Percentiles rank a stretch among this genome's conserved stretches.
phyloP scores from a whole-genome alignment of 1,140 invertebrate genomes.

The Dufourea novaeangliae region DNA sequence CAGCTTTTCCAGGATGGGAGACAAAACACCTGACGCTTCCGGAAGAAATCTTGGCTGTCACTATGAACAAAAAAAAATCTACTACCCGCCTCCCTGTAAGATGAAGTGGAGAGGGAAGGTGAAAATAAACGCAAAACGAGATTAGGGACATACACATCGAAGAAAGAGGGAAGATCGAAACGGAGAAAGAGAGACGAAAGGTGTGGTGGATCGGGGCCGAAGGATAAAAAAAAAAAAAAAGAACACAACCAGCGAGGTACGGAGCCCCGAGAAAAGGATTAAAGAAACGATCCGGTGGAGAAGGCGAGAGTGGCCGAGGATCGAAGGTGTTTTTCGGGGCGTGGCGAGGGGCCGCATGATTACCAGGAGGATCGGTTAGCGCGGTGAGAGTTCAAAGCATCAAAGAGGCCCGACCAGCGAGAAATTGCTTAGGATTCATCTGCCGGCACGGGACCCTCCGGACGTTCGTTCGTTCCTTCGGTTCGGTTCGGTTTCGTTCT shows the following conservation, averaged over 20 bases:
- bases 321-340: conserved; percentile 81
- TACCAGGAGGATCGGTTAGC: conserved; percentile 81
- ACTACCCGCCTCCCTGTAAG: too few relatives aligned
- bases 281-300: conserved; percentile 38
- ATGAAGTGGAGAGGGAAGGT: not conserved
- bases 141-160: not conserved
- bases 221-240: conserved; percentile 12
- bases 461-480: conserved; percentile 16
- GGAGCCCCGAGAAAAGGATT: conserved; percentile 31
- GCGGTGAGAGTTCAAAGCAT: conserved; percentile 82
- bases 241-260: not conserved
- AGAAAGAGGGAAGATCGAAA: not conserved
- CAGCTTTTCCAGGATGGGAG: conserved; percentile 4
- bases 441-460: conserved; percentile 67
- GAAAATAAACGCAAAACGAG: too few relatives aligned
- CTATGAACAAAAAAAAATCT: too few relatives aligned
- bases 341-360: conserved; percentile 79
- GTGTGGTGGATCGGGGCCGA: not conserved
- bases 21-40: not conserved
- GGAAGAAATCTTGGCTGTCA: conserved; percentile 1
- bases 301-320: conserved; percentile 62
- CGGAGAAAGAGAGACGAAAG: not conserved
- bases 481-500: conserved; percentile 18
- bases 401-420: conserved; percentile 80
- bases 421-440: conserved; percentile 81